phyloP scores from a whole-genome alignment of 2,797 vertebrate genomes.

The Esox masquinongy region DNA sequence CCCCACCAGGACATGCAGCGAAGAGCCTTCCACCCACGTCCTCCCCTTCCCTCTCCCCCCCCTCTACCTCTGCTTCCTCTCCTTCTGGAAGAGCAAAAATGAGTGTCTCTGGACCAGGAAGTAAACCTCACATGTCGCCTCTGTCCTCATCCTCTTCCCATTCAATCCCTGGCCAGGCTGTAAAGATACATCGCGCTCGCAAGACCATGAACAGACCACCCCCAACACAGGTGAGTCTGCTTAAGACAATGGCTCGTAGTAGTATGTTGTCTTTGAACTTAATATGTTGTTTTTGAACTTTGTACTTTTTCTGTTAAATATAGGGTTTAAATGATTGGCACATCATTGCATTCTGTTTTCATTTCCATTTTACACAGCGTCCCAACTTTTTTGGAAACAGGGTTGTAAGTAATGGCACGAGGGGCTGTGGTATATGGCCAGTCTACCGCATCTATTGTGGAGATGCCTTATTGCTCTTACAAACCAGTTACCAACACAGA shows the following conservation, averaged over 20 bases:
- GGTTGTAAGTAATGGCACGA: too few species aligned
- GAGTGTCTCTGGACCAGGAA: conserved; percentile 83
- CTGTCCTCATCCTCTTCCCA: conserved; percentile 58
- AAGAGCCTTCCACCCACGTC: conserved; percentile 76
- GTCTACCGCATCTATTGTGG: too few species aligned
- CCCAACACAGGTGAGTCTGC: conserved; percentile 75
- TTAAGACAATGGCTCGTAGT: conserved; percentile 4
- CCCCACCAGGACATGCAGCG: conserved; percentile 75
- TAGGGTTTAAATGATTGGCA: too few species aligned
- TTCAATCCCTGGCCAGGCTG: conserved; percentile 59
- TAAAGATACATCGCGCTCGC: conserved; percentile 87
- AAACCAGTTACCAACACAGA: too few species aligned
- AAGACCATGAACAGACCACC: conserved; percentile 89
- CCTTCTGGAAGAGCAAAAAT: conserved; percentile 86
- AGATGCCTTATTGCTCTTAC: too few species aligned
- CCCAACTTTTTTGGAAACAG: too few species aligned
- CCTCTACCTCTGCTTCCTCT: conserved; percentile 64
- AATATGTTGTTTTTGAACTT: too few species aligned
- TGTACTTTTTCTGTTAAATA: too few species aligned
- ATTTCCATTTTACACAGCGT: too few species aligned
- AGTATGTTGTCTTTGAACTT: background rate
- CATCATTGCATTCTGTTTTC: too few species aligned
- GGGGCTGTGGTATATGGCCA: too few species aligned
- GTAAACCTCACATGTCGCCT: conserved; percentile 59
- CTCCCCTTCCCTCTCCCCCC: conserved; percentile 45